phyloP scores from a whole-genome alignment of 2,113 vertebrate species.

The Leucosticte australis region DNA sequence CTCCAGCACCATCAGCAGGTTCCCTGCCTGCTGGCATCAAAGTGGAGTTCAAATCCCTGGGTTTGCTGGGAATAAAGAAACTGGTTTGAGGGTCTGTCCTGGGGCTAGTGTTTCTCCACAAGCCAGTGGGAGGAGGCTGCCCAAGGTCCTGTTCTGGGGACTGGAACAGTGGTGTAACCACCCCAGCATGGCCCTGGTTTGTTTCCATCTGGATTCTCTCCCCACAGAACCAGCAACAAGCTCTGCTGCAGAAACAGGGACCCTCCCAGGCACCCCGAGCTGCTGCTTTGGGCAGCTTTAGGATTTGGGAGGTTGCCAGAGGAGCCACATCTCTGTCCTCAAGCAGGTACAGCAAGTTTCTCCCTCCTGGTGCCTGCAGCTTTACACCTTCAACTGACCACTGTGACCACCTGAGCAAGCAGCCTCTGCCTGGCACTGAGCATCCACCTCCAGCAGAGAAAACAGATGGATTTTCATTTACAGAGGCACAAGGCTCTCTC shows the following conservation, averaged over 20 bases:
- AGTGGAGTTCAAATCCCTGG: not conserved
- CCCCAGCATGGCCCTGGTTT: not conserved
- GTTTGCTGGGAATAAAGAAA: not conserved
- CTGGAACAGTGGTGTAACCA: fast-evolving
- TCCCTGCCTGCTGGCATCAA: not conserved
- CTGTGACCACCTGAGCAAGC: not conserved
- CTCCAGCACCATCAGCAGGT: not conserved
- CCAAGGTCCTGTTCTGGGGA: not conserved
- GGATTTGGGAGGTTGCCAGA: not conserved
- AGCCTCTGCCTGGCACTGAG: not conserved
- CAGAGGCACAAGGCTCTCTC: not conserved
- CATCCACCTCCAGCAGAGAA: not conserved
- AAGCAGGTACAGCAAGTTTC: not conserved
- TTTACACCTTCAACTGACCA: not conserved
- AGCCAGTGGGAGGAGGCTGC: fast-evolving
- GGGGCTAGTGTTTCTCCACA: fast-evolving
- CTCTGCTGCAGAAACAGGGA: not conserved
- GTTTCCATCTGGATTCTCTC: not conserved
- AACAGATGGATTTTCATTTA: not conserved
- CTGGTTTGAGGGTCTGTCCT: not conserved
- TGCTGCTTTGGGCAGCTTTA: not conserved
- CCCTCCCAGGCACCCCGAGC: not conserved
- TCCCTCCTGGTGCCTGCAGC: not conserved
- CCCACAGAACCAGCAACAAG: not conserved
- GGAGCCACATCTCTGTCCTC: not conserved